Percentiles rank a stretch among this genome's conserved stretches.
Evolutionary conservation across 2,113 vertebrate species (phyloP).

Genomic region (Cheirogaleus medius): DNA sequence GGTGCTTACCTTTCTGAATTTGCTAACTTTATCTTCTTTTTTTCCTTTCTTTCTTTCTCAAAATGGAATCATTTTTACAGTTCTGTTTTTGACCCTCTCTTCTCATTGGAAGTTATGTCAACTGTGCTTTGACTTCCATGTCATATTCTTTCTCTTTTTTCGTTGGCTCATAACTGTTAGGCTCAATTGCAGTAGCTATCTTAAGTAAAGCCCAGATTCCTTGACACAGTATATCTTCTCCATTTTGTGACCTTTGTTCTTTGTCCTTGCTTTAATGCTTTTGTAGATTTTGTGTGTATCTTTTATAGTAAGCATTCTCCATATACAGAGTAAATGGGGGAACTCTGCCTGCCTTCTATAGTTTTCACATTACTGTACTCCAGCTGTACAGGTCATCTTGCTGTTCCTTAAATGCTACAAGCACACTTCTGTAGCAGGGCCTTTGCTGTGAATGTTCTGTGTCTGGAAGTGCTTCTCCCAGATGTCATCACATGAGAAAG

Average conservation of each 20-base stretch:
- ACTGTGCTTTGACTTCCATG: neutral
- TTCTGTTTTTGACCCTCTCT: neutral
- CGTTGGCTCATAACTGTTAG: neutral
- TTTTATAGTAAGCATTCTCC: neutral
- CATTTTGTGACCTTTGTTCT: neutral
- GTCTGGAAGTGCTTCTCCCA: neutral
- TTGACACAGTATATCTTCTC: neutral
- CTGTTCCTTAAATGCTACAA: neutral
- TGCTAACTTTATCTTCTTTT: neutral
- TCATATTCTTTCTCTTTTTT: neutral
- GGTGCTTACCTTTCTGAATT: neutral
- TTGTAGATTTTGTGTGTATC: neutral
- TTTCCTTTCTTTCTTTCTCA: neutral
- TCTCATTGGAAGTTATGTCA: neutral
- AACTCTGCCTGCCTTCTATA: rapidly evolving
- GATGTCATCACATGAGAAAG: neutral
- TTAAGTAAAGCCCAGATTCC: neutral
- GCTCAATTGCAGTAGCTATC: neutral
- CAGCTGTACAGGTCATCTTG: neutral
- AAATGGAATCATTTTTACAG: neutral
- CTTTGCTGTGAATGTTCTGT: neutral
- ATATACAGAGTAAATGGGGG: neutral
- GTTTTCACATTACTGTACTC: neutral
- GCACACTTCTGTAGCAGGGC: too few relatives aligned
- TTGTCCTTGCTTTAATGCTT: neutral